These are phyloP conservation scores for Kryphioiulus occultus DNA, from an alignment of 2,888 invertebrate genomes.

Conservation along the genomic window DNA sequence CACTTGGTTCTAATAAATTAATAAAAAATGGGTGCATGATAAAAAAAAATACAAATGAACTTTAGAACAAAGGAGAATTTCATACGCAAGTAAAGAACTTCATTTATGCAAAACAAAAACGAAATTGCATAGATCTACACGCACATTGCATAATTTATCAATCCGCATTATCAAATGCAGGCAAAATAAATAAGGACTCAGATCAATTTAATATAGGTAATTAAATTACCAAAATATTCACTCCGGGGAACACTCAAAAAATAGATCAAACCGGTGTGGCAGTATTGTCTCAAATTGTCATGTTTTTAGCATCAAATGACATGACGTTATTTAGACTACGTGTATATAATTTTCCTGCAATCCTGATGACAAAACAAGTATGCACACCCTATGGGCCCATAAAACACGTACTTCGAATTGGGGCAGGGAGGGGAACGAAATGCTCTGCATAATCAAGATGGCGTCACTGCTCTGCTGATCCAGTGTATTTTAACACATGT, in stretches of 20 bases:
- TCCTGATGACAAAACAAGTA: neutral
- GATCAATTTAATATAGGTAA: neutral
- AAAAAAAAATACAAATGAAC: conserved; percentile 9
- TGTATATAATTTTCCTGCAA: neutral
- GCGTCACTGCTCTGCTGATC: too few relatives aligned
- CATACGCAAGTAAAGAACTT: neutral
- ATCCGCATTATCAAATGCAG: neutral
- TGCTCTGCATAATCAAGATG: neutral
- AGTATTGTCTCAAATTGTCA: neutral
- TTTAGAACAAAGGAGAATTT: neutral
- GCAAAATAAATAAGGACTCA: conserved; percentile 15
- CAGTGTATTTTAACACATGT: too few relatives aligned
- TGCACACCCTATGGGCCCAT: neutral
- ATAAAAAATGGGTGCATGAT: neutral
- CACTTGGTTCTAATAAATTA: conserved; percentile 30
- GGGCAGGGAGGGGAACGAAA: too few relatives aligned
- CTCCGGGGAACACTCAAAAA: neutral
- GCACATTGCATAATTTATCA: conserved; percentile 6
- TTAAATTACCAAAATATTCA: conserved; percentile 12
- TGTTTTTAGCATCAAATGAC: neutral
- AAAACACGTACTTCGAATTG: too few relatives aligned
- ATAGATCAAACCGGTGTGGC: neutral
- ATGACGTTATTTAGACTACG: neutral
- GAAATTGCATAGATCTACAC: conserved; percentile 19
- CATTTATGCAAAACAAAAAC: neutral